Evolutionary conservation across 1,140 invertebrate genomes (phyloP).

Genomic region (Asobara japonica): DNA sequence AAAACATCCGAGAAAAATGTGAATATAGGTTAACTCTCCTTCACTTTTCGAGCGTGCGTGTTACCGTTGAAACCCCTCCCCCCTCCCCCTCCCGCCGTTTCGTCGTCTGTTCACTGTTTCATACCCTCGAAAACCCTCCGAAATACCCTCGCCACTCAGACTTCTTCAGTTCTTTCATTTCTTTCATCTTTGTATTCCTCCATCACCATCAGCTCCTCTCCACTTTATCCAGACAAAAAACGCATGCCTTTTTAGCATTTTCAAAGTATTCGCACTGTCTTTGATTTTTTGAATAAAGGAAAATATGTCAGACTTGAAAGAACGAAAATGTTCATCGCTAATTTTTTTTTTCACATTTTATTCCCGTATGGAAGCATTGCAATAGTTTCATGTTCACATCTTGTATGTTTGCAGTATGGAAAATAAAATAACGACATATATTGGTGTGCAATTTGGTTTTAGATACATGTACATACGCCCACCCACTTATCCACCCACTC

Average conservation of each 20-base stretch:
- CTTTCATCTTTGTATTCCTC: slow-evolving; percentile 6
- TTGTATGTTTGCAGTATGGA: no score
- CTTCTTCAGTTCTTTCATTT: slow-evolving; percentile 1
- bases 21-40: slow-evolving; percentile 56
- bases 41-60: slow-evolving; percentile 28
- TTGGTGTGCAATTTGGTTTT: no score
- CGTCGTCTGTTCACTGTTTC: background rate
- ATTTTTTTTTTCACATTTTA: background rate
- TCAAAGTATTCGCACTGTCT: slow-evolving; percentile 13
- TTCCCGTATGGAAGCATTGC: background rate
- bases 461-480: no score
- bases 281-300: background rate
- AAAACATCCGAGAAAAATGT: slow-evolving; percentile 55
- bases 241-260: slow-evolving; percentile 6
- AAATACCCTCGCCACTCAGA: slow-evolving; percentile 1
- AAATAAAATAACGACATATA: no score
- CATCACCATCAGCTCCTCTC: background rate
- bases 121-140: slow-evolving; percentile 1
- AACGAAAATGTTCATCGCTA: background rate
- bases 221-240: slow-evolving; percentile 11
- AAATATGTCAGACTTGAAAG: background rate
- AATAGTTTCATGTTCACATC: no score
- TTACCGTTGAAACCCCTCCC: background rate
- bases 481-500: no score
- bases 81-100: background rate